These are phyloP conservation scores for Byasa hedistus DNA, from an alignment of 2,888 invertebrate species.

Conservation along the genomic window DNA sequence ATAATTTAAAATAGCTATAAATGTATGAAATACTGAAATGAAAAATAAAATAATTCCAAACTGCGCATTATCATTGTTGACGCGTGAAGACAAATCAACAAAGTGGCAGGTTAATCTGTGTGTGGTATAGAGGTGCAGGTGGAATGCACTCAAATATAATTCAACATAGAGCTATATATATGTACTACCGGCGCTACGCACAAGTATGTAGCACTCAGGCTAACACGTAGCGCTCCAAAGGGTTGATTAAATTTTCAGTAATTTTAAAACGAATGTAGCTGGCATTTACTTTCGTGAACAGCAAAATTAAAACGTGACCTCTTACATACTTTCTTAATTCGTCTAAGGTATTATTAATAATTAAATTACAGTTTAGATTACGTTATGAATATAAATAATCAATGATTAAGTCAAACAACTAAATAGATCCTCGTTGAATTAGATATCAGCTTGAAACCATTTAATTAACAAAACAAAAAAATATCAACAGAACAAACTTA, in stretches of 20 bases:
- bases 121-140: slow-evolving; percentile 36
- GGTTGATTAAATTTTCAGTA: slow-evolving; percentile 31
- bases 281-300: slow-evolving; percentile 28
- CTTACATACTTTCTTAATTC: slow-evolving; percentile 27
- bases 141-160: slow-evolving; percentile 35
- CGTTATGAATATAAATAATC: neutral
- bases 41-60: neutral
- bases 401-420: neutral
- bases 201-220: slow-evolving; percentile 26
- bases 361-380: neutral
- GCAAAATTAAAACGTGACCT: slow-evolving; percentile 29
- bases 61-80: slow-evolving; percentile 20
- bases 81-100: slow-evolving; percentile 7
- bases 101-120: slow-evolving; percentile 33
- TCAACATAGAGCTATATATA: slow-evolving; percentile 23
- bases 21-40: neutral
- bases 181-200: slow-evolving; percentile 23
- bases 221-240: slow-evolving; percentile 29
- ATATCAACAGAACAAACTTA: no score
- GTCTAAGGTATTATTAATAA: slow-evolving; percentile 8
- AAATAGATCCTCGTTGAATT: neutral
- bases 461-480: no score
- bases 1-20: no score
- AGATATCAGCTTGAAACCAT: no score
- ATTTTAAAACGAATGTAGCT: slow-evolving; percentile 30